These are phyloP conservation scores for Albula glossodonta DNA, from an alignment of 2,113 vertebrate species.

Conservation along the genomic window DNA sequence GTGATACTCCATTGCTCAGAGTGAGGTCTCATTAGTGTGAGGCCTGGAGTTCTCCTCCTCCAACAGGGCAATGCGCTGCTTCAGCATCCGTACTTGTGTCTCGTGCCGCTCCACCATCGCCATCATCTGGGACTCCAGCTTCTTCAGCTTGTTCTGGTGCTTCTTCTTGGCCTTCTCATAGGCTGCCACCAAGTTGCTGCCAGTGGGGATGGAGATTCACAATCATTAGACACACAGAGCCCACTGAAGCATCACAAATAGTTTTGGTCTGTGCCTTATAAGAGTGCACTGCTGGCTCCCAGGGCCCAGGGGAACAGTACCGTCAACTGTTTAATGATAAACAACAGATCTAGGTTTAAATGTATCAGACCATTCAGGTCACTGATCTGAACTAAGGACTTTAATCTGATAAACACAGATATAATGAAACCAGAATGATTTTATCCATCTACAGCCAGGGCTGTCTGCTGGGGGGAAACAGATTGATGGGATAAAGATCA, in stretches of 20 bases:
- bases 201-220: conserved; percentile 12
- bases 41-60: conserved; percentile 85
- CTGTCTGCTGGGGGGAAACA: background rate
- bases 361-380: background rate
- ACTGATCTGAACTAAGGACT: background rate
- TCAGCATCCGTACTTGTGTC: conserved; percentile 86
- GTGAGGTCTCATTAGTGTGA: conserved; percentile 85
- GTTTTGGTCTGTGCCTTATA: no score
- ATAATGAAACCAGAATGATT: background rate
- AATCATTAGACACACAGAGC: background rate
- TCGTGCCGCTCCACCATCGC: conserved; percentile 88
- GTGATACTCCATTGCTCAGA: conserved; percentile 56
- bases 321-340: background rate
- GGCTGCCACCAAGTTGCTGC: conserved; percentile 84
- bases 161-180: conserved; percentile 91
- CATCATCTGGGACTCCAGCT: conserved; percentile 89
- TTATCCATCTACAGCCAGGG: background rate
- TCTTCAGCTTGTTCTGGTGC: conserved; percentile 87
- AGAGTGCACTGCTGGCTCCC: no score
- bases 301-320: no score
- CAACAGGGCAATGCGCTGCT: conserved; percentile 82
- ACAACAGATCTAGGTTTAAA: background rate
- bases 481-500: background rate
- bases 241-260: no score
- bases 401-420: background rate